A percentile compares a stretch with the other conserved stretches of the same genome.
Conservation (phyloP, 2,797 vertebrate species). For the Salmo trutta region DNA sequence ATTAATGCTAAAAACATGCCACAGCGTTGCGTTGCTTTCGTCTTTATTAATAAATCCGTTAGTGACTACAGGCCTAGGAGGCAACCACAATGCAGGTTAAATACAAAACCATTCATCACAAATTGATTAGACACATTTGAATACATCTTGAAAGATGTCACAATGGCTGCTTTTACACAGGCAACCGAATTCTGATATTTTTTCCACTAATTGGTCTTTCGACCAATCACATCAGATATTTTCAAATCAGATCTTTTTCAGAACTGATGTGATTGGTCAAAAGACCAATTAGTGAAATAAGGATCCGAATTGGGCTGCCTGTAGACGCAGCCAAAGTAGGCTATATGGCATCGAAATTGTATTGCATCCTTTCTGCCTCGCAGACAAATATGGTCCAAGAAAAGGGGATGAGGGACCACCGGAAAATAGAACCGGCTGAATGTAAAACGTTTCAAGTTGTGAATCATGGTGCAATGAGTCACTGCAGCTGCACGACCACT, state of each 20-base stretch:
- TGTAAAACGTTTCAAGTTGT: conserved; percentile 36
- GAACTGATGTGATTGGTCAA: too few species aligned
- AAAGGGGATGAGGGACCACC: conserved; percentile 21
- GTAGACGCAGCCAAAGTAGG: not conserved
- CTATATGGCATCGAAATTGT: not conserved
- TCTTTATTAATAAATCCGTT: not conserved
- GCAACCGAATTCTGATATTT: too few species aligned
- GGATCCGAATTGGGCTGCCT: too few species aligned
- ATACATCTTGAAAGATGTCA: not conserved
- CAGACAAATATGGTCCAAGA: not conserved
- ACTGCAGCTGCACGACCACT: conserved; percentile 27
- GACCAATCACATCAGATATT: too few species aligned
- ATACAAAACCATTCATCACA: not conserved
- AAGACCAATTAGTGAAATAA: too few species aligned
- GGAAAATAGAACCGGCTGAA: conserved; percentile 10
- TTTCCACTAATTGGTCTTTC: too few species aligned
- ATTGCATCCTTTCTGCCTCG: not conserved
- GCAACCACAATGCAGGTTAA: not conserved
- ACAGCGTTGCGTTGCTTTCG: not conserved
- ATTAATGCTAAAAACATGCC: not conserved
- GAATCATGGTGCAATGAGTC: conserved; percentile 53
- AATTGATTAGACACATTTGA: not conserved
- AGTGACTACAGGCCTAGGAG: not conserved
- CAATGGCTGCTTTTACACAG: not conserved
- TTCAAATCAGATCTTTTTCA: too few species aligned